Percentiles rank a stretch among this genome's conserved stretches.
phyloP scores from a whole-genome alignment of 2,113 vertebrate genomes.

The Marcusenius ussheri region DNA sequence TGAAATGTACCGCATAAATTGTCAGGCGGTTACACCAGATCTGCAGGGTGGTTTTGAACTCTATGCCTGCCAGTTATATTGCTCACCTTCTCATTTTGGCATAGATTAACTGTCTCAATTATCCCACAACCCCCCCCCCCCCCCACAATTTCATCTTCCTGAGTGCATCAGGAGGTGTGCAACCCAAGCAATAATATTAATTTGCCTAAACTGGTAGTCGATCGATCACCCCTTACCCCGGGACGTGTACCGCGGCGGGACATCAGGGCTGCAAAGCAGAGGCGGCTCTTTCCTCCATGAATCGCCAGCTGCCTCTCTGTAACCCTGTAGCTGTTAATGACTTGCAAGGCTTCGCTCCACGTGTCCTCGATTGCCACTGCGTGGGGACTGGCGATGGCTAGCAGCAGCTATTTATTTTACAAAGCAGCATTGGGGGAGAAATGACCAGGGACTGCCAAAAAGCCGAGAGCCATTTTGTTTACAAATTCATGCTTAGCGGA shows the following conservation, averaged over 20 bases:
- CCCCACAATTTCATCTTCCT: constrained; percentile 56
- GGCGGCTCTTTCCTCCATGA: constrained; percentile 29
- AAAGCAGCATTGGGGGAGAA: constrained; percentile 48
- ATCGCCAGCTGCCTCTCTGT: constrained; percentile 35
- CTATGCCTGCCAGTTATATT: constrained; percentile 43
- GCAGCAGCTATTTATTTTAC: constrained; percentile 52
- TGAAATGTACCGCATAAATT: neutral
- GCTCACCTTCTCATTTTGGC: constrained; percentile 51
- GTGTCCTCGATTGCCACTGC: neutral
- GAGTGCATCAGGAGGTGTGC: constrained; percentile 48
- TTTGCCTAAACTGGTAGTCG: constrained; percentile 44
- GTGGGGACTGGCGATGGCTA: constrained; percentile 42
- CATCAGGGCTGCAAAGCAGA: constrained; percentile 31
- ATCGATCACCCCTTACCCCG: constrained; percentile 50
- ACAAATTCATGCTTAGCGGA: neutral
- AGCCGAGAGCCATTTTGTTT: constrained; percentile 14
- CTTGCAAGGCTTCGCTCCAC: constrained; percentile 50
- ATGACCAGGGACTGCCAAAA: neutral
- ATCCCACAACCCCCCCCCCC: constrained; percentile 42
- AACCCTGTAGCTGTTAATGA: constrained; percentile 53
- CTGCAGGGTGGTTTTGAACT: constrained; percentile 47
- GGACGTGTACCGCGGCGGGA: constrained; percentile 46
- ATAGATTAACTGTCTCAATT: constrained; percentile 67
- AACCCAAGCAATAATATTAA: constrained; percentile 56
- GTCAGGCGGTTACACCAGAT: neutral